Percentiles rank a stretch among this genome's conserved stretches.
phyloP scores from a whole-genome alignment of 2,797 vertebrate genomes.

The Myiothlypis coronata region DNA sequence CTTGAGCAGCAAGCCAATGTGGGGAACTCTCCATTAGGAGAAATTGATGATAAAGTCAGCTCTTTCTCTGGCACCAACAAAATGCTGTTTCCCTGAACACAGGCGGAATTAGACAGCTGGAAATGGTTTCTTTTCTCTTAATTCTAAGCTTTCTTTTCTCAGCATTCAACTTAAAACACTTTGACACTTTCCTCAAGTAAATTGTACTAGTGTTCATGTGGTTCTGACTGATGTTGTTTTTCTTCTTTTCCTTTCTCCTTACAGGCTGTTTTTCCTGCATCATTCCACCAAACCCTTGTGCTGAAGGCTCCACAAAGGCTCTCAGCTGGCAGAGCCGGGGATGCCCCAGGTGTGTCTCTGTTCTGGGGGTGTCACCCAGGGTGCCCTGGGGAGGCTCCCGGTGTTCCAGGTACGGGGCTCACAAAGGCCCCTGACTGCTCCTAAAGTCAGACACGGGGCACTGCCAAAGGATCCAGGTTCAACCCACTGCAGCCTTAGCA shows the following conservation, averaged over 20 bases:
- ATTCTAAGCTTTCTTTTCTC: not conserved
- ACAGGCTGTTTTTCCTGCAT: not conserved
- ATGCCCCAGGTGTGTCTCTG: not conserved
- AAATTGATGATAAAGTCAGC: not conserved
- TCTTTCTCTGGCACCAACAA: not conserved
- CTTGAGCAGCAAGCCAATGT: not conserved
- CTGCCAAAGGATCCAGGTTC: not conserved
- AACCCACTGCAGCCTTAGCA: not conserved
- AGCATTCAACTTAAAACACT: not conserved
- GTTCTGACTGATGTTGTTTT: not conserved
- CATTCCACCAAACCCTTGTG: not conserved
- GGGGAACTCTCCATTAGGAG: not conserved
- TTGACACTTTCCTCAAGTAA: not conserved
- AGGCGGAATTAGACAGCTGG: slow-evolving; percentile 6
- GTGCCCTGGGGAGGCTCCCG: not conserved
- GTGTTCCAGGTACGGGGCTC: not conserved
- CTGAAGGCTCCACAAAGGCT: not conserved
- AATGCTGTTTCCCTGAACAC: not conserved
- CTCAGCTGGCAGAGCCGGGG: not conserved
- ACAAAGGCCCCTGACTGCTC: not conserved
- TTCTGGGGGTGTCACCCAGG: not conserved
- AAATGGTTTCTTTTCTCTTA: not conserved
- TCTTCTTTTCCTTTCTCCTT: not conserved
- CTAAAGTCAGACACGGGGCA: not conserved
- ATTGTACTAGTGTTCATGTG: not conserved